phyloP scores from a whole-genome alignment of 2,888 invertebrate species.

The Agapostemon virescens region DNA sequence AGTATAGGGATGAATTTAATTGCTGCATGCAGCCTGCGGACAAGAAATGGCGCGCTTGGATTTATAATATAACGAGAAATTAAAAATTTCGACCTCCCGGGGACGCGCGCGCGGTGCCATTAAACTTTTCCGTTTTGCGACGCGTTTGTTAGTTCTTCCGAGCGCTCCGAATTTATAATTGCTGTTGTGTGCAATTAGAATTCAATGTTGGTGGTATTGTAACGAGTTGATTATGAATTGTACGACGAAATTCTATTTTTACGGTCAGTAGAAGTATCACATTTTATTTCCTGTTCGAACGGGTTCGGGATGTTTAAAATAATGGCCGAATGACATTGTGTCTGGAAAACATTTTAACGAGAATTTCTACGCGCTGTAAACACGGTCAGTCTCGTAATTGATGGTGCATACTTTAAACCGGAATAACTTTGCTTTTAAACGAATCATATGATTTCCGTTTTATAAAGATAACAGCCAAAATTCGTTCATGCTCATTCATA shows the following conservation, averaged over 20 bases:
- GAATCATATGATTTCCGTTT: no score
- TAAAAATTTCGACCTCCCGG: background rate
- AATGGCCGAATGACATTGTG: no score
- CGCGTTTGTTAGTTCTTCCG: background rate
- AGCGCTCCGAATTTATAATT: background rate
- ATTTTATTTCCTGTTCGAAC: no score
- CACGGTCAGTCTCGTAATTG: no score
- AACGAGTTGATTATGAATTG: background rate
- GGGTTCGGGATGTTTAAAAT: no score
- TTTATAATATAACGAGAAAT: conserved; percentile 16
- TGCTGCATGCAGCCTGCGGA: background rate
- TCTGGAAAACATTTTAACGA: no score
- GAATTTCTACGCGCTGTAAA: no score
- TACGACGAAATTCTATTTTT: background rate
- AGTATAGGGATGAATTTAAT: background rate
- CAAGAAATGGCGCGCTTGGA: background rate
- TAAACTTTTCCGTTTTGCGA: background rate
- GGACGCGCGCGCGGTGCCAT: background rate
- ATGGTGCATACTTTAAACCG: no score
- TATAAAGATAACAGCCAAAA: no score
- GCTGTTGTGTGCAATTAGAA: background rate
- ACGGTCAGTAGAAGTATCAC: background rate
- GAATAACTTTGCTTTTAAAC: no score
- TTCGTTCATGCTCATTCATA: no score
- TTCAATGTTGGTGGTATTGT: background rate